Base-by-base conservation (phyloP, 2,113 vertebrate genomes). In the Cinclus mexicanus region DNA sequence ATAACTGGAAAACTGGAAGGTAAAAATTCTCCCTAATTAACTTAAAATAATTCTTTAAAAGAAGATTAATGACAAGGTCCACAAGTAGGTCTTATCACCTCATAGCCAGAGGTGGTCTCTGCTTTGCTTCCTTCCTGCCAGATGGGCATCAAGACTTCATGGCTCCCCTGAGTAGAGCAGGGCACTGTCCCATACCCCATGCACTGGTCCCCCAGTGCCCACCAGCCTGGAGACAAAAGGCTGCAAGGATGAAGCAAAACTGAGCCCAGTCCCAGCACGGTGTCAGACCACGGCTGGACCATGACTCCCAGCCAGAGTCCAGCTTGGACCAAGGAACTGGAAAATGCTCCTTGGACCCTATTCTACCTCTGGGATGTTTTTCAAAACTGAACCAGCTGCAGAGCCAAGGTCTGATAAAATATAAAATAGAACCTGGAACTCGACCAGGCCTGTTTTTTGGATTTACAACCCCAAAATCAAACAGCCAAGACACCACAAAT, bases 391-490 rank as follows among this genome's bases (percentile, higher is more conserved):
- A 88, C 85, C 85, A 92, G 47, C 68, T 89, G 69, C 69, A 89
- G 44, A 93, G 92, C 90, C 92, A 93, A 95, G 67, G 85, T 57
- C 88, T 94, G 93, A 90, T 90, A 87, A 95, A 95, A 95, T 35
- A 68, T 90, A 87, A 95, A 95, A 95, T 35, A 68, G 68, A 93
- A 72, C 42, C 59, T 94, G 71, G 79, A 86, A 63, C 64, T 25
- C 4, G 12, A 96, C 64, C 65, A 71, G 83, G 35, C 9, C 59
- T 60, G 11, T 41, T 81, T 88, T 86, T 59, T 59, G 13, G 56
- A 93, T 90, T 64, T 69, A 64, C 60, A 56, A 18, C 31, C 47
- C 68, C 76, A 55, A 93, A 96, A 86, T 47, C 18, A 59, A 83
- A 77, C 35, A 68, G 39, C 59, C 44, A 86, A 83, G 56, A 71